Evolutionary conservation across 2,797 vertebrate genomes (phyloP), one percentile per base, ranked within the genome.

Genomic region (Ptychobarbus kaznakovi): DNA sequence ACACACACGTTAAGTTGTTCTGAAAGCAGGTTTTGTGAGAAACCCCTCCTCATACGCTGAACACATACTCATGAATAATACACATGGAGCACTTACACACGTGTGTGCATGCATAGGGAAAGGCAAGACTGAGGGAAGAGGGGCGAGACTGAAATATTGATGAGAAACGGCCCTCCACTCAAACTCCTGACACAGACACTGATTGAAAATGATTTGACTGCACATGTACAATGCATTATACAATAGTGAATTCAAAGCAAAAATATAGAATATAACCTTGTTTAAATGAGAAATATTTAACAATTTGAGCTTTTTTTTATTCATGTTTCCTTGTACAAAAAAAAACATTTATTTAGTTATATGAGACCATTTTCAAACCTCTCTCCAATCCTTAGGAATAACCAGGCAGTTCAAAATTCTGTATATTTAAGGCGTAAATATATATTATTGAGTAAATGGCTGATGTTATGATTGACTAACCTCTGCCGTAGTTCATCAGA

Each of bases 61-160:
- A 56, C n/a, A 38, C 61, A 40, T 5, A 68, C 16, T 76, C 15
- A 77, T 84, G 49, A 84, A 84, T 84, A 84, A 84, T 68, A 77
- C 73, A 84, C 82, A 76, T 11, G 32, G 38, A 44, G 82, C 73
- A 76, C 82, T 83, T 77, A 42, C 38, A 66, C 72, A 22, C 2
- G 3, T 20, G 58, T 66, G 40, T 66, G 40, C 28, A 25, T 32
- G 38, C 22, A 63, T 10, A 44, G 40, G 5, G 38, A 65, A 65
- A 25, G 58, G n/a, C 1, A 79, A 25, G 28, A 35, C 18, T 12
- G 25, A 61, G 53, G 11, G 49, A 49, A 22, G 42, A 66, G 18
- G 42, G 10, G 20, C 46, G 35, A 25, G 3, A 22, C n/a, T 84
- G 32, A 84, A 84, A 77, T 68, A 84, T 84, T 76, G 2, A 84